Percentiles rank a stretch among this genome's conserved stretches.
Conservation (phyloP, 2,888 invertebrate species). For the Mesorhabditis spiculigera region DNA sequence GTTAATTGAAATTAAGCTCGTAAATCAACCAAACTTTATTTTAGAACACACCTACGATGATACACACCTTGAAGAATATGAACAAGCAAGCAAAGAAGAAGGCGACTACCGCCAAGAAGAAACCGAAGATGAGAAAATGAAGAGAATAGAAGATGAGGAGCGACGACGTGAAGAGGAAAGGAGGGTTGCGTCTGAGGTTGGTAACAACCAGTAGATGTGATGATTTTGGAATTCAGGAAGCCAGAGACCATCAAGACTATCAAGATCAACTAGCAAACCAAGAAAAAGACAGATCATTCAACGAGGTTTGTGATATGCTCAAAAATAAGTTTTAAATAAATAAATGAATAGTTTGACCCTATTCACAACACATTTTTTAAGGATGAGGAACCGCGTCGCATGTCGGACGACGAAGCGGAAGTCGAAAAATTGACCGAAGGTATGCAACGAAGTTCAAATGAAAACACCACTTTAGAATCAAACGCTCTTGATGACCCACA, state of each 20-base stretch:
- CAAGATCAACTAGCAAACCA: background rate
- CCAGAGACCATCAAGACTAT: background rate
- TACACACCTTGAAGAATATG: conserved; percentile 4
- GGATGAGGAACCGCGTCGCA: no score
- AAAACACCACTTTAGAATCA: no score
- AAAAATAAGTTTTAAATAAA: no score
- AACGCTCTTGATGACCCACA: no score
- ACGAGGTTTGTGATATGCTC: background rate
- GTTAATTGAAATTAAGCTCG: no score
- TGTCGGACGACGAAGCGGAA: no score
- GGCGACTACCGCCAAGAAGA: background rate
- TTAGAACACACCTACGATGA: background rate
- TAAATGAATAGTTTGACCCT: no score
- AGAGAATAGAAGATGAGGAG: background rate
- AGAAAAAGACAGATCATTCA: conserved; percentile 5
- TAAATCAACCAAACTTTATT: no score
- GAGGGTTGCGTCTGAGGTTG: background rate
- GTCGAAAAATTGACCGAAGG: no score
- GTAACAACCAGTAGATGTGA: background rate
- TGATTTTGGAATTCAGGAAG: background rate
- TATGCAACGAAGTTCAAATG: no score
- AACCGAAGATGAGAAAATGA: background rate
- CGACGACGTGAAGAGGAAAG: background rate
- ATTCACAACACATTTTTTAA: no score
- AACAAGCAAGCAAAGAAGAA: background rate